These are phyloP conservation scores for Drosophila affinis DNA, from an alignment of 2,888 invertebrate genomes.

Conservation along the genomic window DNA sequence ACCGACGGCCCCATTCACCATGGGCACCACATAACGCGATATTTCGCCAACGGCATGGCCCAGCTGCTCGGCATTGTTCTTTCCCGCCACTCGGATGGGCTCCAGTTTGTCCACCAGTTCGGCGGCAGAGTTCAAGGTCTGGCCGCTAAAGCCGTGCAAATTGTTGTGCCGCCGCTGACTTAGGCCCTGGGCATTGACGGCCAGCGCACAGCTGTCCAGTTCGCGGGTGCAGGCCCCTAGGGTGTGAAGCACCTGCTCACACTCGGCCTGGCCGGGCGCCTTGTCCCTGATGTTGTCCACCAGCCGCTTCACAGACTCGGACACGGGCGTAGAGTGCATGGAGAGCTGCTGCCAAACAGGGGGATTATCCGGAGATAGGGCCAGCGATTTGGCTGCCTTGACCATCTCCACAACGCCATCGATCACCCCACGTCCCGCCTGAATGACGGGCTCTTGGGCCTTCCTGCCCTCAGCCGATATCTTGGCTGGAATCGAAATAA, in stretches of 20 bases:
- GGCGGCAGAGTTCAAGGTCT: conserved; percentile 90
- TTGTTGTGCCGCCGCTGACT: conserved; percentile 88
- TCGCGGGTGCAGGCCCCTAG: conserved; percentile 90
- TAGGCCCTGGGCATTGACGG: conserved; percentile 93
- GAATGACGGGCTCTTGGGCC: conserved; percentile 94
- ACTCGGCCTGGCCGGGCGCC: conserved; percentile 98
- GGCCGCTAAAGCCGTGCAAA: conserved; percentile 90
- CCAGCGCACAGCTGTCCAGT: conserved; percentile 93
- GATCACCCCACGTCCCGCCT: conserved; percentile 90
- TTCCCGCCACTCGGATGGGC: conserved; percentile 92
- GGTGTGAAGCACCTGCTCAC: conserved; percentile 92
- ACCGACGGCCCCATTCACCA: conserved; percentile 93
- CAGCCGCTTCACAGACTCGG: conserved; percentile 97
- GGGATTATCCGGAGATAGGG: conserved; percentile 94
- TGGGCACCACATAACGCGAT: conserved; percentile 91
- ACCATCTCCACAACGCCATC: conserved; percentile 96
- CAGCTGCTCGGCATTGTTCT: conserved; percentile 95
- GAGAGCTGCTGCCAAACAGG: conserved; percentile 97
- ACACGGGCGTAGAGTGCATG: conserved; percentile 96
- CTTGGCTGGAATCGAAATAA: conserved; percentile 95
- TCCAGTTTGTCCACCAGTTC: conserved; percentile 94
- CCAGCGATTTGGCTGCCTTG: conserved; percentile 93
- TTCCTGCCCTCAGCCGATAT: conserved; percentile 93
- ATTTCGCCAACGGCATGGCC: conserved; percentile 93
- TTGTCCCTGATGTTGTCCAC: conserved; percentile 96